Evolutionary conservation across 2,888 invertebrate genomes (phyloP).

Genomic region (Lasioglossum marginatum): DNA sequence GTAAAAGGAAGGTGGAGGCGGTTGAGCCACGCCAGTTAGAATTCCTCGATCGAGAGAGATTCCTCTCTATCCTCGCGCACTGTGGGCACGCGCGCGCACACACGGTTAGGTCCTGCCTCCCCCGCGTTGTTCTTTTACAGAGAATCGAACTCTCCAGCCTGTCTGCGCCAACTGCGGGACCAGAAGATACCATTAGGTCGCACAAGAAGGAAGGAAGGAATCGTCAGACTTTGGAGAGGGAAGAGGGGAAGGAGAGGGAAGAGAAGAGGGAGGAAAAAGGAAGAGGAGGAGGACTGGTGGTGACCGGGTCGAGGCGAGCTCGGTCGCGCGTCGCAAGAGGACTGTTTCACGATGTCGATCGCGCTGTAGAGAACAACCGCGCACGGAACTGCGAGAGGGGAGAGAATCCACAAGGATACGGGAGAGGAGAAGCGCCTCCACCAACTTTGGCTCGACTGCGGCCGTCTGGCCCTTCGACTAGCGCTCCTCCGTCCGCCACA

Average conservation of each 20-base stretch:
- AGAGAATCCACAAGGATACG: no score
- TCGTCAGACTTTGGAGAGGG: slow-evolving; percentile 22
- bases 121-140: slow-evolving; percentile 36
- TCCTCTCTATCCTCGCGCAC: slow-evolving; percentile 14
- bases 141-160: slow-evolving; percentile 64
- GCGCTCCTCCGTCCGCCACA: no score
- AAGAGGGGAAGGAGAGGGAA: background rate
- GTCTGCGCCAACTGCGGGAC: slow-evolving; percentile 64
- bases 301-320: slow-evolving; percentile 67
- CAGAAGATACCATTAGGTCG: slow-evolving; percentile 62
- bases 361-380: slow-evolving; percentile 34
- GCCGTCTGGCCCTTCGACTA: no score
- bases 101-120: slow-evolving; percentile 35
- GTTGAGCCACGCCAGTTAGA: slow-evolving; percentile 80
- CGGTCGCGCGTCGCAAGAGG: slow-evolving; percentile 76
- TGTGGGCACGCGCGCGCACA: slow-evolving; percentile 18
- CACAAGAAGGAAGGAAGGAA: slow-evolving; percentile 37
- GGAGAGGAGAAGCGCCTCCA: no score
- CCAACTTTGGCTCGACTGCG: no score
- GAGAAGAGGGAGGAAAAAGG: slow-evolving; percentile 17
- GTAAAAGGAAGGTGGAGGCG: slow-evolving; percentile 72
- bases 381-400: no score
- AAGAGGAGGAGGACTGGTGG: slow-evolving; percentile 56
- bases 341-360: slow-evolving; percentile 73
- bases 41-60: slow-evolving; percentile 80